Evolutionary conservation across 2,113 vertebrate species (phyloP).

Genomic region (Ptyas mucosa): DNA sequence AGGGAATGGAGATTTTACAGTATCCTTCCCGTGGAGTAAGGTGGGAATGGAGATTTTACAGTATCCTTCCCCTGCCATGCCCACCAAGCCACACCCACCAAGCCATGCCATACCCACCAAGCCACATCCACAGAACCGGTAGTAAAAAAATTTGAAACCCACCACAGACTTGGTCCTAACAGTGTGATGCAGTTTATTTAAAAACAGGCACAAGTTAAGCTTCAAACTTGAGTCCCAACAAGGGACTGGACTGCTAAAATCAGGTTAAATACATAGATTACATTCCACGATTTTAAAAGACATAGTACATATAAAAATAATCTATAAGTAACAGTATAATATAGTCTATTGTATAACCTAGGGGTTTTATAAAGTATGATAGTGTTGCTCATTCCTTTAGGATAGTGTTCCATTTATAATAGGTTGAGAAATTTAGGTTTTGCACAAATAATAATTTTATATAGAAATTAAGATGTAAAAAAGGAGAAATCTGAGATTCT

Average conservation of each 20-base stretch:
- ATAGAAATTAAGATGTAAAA: neutral
- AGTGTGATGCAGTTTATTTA: neutral
- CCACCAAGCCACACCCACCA: too few species aligned
- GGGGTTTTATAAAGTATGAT: neutral
- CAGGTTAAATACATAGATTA: neutral
- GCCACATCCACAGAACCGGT: too few species aligned
- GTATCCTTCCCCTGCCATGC: too few species aligned
- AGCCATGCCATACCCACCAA: too few species aligned
- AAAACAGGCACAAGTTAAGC: neutral
- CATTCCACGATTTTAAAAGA: neutral
- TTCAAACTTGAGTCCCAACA: neutral
- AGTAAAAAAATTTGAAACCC: too few species aligned
- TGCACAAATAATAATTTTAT: neutral
- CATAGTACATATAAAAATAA: neutral
- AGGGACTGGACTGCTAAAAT: neutral
- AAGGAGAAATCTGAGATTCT: neutral
- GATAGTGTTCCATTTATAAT: neutral
- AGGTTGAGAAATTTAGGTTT: neutral
- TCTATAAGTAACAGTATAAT: neutral
- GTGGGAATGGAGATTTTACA: too few species aligned
- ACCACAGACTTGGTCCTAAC: slow-evolving; percentile 3
- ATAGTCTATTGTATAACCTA: neutral
- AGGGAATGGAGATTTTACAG: too few species aligned
- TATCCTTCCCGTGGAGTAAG: too few species aligned
- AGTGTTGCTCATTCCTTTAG: neutral